These are phyloP conservation scores for Calephelis virginiensis DNA, from an alignment of 1,140 invertebrate genomes.

Conservation along the genomic window DNA sequence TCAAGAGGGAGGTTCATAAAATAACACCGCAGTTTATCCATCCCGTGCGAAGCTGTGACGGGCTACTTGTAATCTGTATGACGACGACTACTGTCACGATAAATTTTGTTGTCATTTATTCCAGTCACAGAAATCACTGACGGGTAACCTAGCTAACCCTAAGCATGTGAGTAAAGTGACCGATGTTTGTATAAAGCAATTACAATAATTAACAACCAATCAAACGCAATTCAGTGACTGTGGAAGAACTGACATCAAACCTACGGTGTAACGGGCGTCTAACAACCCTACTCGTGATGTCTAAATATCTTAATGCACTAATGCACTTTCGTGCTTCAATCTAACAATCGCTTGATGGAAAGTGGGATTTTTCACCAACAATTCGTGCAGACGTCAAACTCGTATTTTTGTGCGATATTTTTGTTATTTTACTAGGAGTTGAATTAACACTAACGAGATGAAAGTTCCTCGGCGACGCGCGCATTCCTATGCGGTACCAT, in stretches of 20 bases:
- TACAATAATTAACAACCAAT: background rate
- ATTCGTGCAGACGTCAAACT: conserved; percentile 39
- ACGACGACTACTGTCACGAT: too few species aligned
- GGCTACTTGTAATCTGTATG: too few species aligned
- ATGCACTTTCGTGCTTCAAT: conserved; percentile 70
- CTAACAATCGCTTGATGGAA: conserved; percentile 70
- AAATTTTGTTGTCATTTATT: too few species aligned
- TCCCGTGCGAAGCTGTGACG: background rate
- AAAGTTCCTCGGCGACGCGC: conserved; percentile 53
- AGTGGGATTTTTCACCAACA: conserved; percentile 54
- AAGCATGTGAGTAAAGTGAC: too few species aligned
- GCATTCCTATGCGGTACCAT: conserved; percentile 39
- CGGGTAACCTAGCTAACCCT: too few species aligned
- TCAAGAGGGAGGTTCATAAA: background rate
- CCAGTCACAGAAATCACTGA: too few species aligned
- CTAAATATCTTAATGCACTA: conserved; percentile 55
- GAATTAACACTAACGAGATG: conserved; percentile 58
- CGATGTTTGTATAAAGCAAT: background rate
- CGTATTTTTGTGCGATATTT: conserved; percentile 56
- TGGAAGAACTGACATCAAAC: too few species aligned
- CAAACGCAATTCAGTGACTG: too few species aligned
- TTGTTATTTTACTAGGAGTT: conserved; percentile 35
- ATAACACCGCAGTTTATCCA: conserved; percentile 2
- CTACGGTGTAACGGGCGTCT: background rate
- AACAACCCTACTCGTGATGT: conserved; percentile 3